phyloP scores from a whole-genome alignment of 2,888 invertebrate species.

The Conops quadrifasciatus region DNA sequence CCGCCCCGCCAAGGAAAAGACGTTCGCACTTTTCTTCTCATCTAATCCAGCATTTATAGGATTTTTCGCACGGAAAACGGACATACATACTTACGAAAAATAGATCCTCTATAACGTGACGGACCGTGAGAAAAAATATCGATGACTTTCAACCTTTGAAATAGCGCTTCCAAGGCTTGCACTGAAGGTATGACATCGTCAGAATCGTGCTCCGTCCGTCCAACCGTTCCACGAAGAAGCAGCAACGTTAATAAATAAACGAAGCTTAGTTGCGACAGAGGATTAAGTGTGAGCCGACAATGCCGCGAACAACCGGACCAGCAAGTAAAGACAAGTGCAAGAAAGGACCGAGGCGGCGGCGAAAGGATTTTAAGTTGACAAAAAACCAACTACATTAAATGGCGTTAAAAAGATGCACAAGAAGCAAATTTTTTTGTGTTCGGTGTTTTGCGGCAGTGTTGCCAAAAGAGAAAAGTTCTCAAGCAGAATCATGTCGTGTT shows the following conservation, averaged over 20 bases:
- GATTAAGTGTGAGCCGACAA: not conserved
- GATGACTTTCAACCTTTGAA: constrained; percentile 28
- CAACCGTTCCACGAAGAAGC: not conserved
- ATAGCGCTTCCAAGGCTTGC: constrained; percentile 22
- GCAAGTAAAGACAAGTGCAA: not conserved
- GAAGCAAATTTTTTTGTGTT: too few relatives aligned
- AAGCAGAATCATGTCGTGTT: too few relatives aligned
- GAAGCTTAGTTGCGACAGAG: not conserved
- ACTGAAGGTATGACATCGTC: constrained; percentile 7
- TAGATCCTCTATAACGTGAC: constrained; percentile 30
- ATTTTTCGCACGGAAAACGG: constrained; percentile 15
- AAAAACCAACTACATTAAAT: not conserved
- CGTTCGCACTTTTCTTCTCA: constrained; percentile 6
- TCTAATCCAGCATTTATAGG: constrained; percentile 29
- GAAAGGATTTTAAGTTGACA: not conserved
- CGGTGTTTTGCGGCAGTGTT: too few relatives aligned
- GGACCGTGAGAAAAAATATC: constrained; percentile 22
- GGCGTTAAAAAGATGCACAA: not conserved
- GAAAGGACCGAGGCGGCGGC: too few relatives aligned
- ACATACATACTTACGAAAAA: not conserved
- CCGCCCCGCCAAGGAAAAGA: too few relatives aligned
- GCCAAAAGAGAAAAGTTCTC: too few relatives aligned
- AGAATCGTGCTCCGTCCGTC: too few relatives aligned
- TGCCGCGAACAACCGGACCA: not conserved
- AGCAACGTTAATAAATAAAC: not conserved